phyloP scores from a whole-genome alignment of 2,888 invertebrate species.

The Panorpa germanica region DNA sequence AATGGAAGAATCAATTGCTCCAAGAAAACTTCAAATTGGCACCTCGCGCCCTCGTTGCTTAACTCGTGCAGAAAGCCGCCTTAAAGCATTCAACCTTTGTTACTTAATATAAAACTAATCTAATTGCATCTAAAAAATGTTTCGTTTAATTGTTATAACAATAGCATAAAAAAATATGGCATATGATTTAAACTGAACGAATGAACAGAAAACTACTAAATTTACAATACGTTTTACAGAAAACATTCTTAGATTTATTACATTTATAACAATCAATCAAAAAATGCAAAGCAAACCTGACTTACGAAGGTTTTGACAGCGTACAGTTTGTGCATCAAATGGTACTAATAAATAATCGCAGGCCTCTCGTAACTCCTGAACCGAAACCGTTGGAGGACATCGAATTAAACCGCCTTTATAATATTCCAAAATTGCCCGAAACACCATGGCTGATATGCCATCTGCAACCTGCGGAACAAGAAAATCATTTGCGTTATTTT shows the following conservation, averaged over 20 bases:
- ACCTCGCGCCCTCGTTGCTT: slow-evolving; percentile 96
- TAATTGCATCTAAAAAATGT: slow-evolving; percentile 3
- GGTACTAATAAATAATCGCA: slow-evolving; percentile 97
- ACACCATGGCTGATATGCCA: slow-evolving; percentile 86
- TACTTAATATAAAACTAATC: slow-evolving; percentile 8
- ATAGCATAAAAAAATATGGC: background rate
- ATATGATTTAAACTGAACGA: background rate
- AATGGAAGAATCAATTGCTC: slow-evolving; percentile 89
- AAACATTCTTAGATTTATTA: slow-evolving; percentile 1
- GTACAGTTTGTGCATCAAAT: slow-evolving; percentile 87
- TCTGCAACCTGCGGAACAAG: slow-evolving; percentile 28
- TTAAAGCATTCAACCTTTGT: slow-evolving; percentile 16
- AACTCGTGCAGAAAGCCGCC: slow-evolving; percentile 92
- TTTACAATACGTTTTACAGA: background rate
- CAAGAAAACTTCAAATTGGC: slow-evolving; percentile 90
- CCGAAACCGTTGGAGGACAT: slow-evolving; percentile 90
- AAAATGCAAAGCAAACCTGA: slow-evolving; percentile 13
- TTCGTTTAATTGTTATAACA: background rate
- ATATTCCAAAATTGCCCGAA: slow-evolving; percentile 87
- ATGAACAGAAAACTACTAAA: background rate
- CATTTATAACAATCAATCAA: slow-evolving; percentile 2
- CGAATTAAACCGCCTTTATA: slow-evolving; percentile 81
- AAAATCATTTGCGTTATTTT: too few relatives aligned
- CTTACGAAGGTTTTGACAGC: slow-evolving; percentile 90
- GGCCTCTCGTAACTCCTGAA: slow-evolving; percentile 92